These are phyloP conservation scores for Grapholita molesta DNA, from an alignment of 1,140 invertebrate genomes.

Conservation along the genomic window DNA sequence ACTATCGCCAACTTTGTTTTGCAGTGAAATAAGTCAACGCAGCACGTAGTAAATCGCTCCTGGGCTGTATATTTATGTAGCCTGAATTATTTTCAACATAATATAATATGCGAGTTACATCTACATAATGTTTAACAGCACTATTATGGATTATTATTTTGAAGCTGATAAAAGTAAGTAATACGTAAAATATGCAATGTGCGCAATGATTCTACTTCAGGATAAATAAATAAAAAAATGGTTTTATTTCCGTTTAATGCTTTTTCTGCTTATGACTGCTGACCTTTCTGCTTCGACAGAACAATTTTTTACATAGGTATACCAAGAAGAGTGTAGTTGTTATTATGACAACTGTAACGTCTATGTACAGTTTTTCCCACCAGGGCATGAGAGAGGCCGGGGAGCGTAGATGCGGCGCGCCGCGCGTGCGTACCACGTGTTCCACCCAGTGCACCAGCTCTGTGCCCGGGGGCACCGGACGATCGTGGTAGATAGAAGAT, in stretches of 20 bases:
- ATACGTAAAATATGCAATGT: too few relatives aligned
- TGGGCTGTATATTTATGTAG: too few relatives aligned
- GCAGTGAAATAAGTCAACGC: too few relatives aligned
- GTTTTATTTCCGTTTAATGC: background rate
- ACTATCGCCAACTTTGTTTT: too few relatives aligned
- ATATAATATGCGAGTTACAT: too few relatives aligned
- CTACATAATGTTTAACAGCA: too few relatives aligned
- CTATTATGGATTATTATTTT: too few relatives aligned
- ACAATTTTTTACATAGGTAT: background rate
- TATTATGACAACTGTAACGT: background rate
- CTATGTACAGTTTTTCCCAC: conserved; percentile 47
- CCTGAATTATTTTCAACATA: too few relatives aligned
- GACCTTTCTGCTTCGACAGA: background rate
- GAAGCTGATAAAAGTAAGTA: too few relatives aligned
- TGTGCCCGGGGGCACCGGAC: conserved; percentile 3
- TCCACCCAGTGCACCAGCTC: conserved; percentile 17
- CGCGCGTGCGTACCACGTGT: conserved; percentile 26
- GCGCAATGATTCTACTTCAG: too few relatives aligned
- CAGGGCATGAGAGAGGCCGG: conserved; percentile 62
- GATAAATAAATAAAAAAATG: background rate
- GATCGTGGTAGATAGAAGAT: conserved; percentile 17
- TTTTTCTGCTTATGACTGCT: background rate
- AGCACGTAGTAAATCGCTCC: too few relatives aligned
- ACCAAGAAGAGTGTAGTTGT: background rate
- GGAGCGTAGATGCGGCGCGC: conserved; percentile 66